Conservation (phyloP, 2,113 vertebrate genomes). For the Tenebrosternarchus preto region DNA sequence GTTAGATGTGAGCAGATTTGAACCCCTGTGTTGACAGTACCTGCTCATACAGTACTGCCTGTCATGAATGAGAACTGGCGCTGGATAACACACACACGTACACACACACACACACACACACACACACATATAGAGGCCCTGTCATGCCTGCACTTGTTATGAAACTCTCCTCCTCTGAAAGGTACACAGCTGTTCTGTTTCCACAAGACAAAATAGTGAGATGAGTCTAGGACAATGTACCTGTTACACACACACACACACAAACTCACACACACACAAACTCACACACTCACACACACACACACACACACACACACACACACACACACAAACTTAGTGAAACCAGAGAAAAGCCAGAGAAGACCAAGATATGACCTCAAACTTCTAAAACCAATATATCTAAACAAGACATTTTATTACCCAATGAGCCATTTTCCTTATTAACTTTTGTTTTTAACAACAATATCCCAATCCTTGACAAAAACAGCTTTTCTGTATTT, state of each 20-base stretch:
- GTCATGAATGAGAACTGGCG: constrained; percentile 34
- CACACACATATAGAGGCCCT: constrained; percentile 4
- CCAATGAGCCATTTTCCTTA: no score
- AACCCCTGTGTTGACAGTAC: constrained; percentile 36
- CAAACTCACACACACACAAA: not conserved
- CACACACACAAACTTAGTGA: not conserved
- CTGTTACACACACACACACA: constrained; percentile 21
- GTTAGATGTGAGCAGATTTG: constrained; percentile 43
- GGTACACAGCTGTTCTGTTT: constrained; percentile 9
- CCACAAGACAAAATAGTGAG: constrained; percentile 13
- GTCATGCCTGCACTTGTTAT: constrained; percentile 18
- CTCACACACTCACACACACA: not conserved
- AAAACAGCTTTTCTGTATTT: not conserved
- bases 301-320: not conserved
- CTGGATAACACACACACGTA: constrained; percentile 11
- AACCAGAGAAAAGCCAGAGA: not conserved
- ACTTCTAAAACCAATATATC: not conserved
- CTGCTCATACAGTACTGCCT: constrained; percentile 14
- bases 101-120: constrained; percentile 25
- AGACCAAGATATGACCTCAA: not conserved
- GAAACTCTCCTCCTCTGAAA: constrained; percentile 13
- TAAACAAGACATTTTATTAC: not conserved
- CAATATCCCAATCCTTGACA: no score
- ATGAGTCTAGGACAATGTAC: constrained; percentile 17
- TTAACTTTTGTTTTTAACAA: no score